Conservation (phyloP, 1,140 invertebrate species). For the Grapholita molesta region DNA sequence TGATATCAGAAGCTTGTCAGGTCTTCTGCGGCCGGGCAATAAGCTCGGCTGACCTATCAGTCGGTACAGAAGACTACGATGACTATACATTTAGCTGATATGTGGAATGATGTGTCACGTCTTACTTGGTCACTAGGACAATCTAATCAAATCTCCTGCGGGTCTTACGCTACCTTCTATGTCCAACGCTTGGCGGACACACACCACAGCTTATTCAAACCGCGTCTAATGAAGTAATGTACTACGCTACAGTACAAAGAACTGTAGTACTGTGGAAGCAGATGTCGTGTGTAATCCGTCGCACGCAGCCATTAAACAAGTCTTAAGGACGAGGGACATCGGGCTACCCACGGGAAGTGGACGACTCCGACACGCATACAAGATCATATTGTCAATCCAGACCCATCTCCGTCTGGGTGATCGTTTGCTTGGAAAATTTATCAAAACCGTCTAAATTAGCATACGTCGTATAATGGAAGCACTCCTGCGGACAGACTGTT, state of each 20-base stretch:
- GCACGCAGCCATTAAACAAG: background rate
- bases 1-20: slow-evolving; percentile 58
- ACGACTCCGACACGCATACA: slow-evolving; percentile 38
- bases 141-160: slow-evolving; percentile 13
- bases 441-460: slow-evolving; percentile 66
- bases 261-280: too few relatives aligned
- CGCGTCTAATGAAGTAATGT: too few relatives aligned
- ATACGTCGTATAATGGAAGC: slow-evolving; percentile 73
- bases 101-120: slow-evolving; percentile 74
- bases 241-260: too few relatives aligned
- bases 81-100: slow-evolving; percentile 62
- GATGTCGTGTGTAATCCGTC: background rate
- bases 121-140: slow-evolving; percentile 56
- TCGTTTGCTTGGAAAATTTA: slow-evolving; percentile 37
- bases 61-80: slow-evolving; percentile 30
- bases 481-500: slow-evolving; percentile 74
- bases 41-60: slow-evolving; percentile 19
- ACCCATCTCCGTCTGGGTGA: slow-evolving; percentile 36
- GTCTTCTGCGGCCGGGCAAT: slow-evolving; percentile 28
- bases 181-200: background rate
- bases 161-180: background rate
- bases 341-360: slow-evolving; percentile 13
- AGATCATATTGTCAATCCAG: slow-evolving; percentile 62
- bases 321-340: background rate
- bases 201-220: background rate